These are phyloP conservation scores for Globodera ellingtonae DNA, from an alignment of 1,140 invertebrate species.

Conservation along the genomic window DNA sequence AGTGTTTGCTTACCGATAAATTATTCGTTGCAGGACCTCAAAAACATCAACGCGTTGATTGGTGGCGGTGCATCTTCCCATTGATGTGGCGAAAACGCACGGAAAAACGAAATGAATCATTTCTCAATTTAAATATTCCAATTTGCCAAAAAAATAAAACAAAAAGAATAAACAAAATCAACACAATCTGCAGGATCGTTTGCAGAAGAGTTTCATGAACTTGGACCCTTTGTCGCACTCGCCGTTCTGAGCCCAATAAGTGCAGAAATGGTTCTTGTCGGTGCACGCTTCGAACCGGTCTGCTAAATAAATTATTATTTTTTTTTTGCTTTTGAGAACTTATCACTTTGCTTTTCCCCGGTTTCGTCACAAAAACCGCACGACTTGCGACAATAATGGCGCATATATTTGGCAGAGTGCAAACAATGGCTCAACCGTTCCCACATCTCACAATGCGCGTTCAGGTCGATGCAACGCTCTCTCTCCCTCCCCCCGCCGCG, in stretches of 20 bases:
- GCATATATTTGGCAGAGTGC: constrained; percentile 64
- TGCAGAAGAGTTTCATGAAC: constrained; percentile 65
- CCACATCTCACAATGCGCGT: constrained; percentile 66
- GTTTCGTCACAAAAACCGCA: constrained; percentile 54
- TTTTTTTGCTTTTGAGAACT: not conserved
- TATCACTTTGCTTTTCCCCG: not conserved
- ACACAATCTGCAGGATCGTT: constrained; percentile 54
- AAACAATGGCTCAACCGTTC: constrained; percentile 62
- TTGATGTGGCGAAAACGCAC: not conserved
- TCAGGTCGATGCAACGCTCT: constrained; percentile 60
- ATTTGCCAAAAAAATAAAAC: constrained; percentile 3
- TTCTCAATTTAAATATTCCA: too few relatives aligned
- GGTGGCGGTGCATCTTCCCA: not conserved
- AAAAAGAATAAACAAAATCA: not conserved
- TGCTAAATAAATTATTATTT: not conserved
- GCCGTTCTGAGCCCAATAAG: constrained; percentile 64
- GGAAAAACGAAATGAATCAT: not conserved
- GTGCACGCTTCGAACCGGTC: constrained; percentile 8
- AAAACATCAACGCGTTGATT: constrained; percentile 42
- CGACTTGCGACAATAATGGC: constrained; percentile 62
- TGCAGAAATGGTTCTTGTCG: constrained; percentile 64
- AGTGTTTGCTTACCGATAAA: too few relatives aligned
- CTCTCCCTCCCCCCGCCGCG: not conserved
- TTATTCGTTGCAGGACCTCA: constrained; percentile 30
- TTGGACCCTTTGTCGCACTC: constrained; percentile 63